Evolutionary conservation across 2,888 invertebrate genomes (phyloP).

Genomic region (Choristoneura rosaceana): DNA sequence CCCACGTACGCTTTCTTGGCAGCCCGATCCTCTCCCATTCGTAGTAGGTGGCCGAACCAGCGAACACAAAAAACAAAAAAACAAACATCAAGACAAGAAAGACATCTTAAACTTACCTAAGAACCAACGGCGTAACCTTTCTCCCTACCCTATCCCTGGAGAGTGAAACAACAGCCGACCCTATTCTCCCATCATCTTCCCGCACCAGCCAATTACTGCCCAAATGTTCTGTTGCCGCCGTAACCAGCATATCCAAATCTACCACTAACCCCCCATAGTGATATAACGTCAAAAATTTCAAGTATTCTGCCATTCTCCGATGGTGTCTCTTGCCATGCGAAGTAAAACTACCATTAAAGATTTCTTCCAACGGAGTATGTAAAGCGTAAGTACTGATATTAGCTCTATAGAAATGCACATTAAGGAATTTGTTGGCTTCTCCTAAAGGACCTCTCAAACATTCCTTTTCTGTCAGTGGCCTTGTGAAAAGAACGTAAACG

Average conservation of each 20-base stretch:
- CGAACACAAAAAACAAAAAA: no score
- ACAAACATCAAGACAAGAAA: no score
- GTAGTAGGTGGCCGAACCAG: no score
- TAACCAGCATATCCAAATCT: conserved; percentile 42
- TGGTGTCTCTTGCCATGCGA: conserved; percentile 15
- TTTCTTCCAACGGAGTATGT: conserved; percentile 38
- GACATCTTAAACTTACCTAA: conserved; percentile 32
- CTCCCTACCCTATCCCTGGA: conserved; percentile 13
- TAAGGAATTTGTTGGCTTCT: conserved; percentile 19
- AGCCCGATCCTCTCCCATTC: no score
- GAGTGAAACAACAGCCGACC: conserved; percentile 38
- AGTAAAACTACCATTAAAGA: conserved; percentile 30
- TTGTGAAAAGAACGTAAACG: conserved; percentile 26
- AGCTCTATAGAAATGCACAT: conserved; percentile 33
- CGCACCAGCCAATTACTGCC: conserved; percentile 37
- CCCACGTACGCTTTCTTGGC: no score
- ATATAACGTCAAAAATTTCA: conserved; percentile 43
- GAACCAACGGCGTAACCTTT: conserved; percentile 18
- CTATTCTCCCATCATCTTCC: conserved; percentile 13
- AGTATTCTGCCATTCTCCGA: conserved; percentile 27
- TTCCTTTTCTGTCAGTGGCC: conserved; percentile 5
- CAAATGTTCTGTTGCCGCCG: conserved; percentile 25
- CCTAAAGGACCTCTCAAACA: conserved; percentile 26
- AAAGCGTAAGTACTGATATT: conserved; percentile 39
- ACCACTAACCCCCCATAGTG: conserved; percentile 43